Evolutionary conservation across 2,888 invertebrate genomes (phyloP), one percentile per base, ranked within the genome.

Genomic region (Leucoptera coffeella): DNA sequence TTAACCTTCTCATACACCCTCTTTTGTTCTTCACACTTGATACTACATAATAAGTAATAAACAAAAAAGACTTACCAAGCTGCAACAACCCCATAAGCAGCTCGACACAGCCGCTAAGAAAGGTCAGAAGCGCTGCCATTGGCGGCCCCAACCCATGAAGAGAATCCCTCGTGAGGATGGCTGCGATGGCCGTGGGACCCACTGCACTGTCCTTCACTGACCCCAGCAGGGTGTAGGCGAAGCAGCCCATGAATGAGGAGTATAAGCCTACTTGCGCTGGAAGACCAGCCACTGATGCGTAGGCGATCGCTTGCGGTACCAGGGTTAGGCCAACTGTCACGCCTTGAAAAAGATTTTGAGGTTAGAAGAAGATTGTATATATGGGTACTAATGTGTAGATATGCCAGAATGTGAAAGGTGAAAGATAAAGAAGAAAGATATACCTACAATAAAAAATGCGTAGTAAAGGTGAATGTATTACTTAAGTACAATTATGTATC

Each of bases 211-310:
- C 81, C 45, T 64, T 64, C 29, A 65, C 65, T 31, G 89, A 89
- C 10, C 94, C 94, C 45, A 95, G 81, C 32, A 92, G 62, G 14
- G 88, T 81, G 61, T 95, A 95, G 22, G 92, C 77, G 62, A 94
- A 92, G 56, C 90, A 89, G 3, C 90, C 92, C 82, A 93, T 86
- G 67, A 94, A 93, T 1, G 92, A 85, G 2, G 93, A 92, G 61
- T 94, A 95, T 4, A 95, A 74, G 1, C 95, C 95, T 60, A 91
- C 90, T 78, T 74, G 62, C 10, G 78, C 74, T 1, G 78, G 76
- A 14, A 84, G 71, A 30, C 87, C 87, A 6, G 87, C 88, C 22
- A 89, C 81, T 13, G 78, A 75, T 3, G 86, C 88, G 57, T 87
- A 88, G 2, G 88, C 88, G 33, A 89, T 87, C 8, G 85, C 86